Evolutionary conservation across 1,140 invertebrate species (phyloP).

Genomic region (Wasmannia auropunctata): DNA sequence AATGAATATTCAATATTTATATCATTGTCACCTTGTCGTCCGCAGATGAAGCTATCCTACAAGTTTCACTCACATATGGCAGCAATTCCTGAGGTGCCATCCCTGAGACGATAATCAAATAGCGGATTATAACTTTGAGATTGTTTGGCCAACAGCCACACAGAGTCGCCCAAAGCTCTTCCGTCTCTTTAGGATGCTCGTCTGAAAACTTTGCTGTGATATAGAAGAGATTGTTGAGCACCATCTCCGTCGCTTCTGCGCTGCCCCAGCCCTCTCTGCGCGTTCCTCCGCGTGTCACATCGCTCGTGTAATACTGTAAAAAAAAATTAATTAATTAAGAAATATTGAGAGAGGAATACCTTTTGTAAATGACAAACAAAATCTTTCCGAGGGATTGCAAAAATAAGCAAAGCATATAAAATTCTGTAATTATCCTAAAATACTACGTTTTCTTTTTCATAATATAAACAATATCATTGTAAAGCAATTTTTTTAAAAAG

Average conservation of each 20-base stretch:
- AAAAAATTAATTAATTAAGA: constrained; percentile 34
- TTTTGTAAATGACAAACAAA: background rate
- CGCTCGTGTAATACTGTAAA: constrained; percentile 90
- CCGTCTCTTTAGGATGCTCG: constrained; percentile 97
- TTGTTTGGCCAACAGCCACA: constrained; percentile 99
- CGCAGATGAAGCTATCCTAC: background rate
- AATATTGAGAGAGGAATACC: background rate
- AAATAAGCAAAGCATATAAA: background rate
- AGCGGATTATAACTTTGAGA: constrained; percentile 98
- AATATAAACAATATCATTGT: background rate
- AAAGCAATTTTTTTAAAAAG: background rate
- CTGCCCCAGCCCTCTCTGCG: constrained; percentile 97
- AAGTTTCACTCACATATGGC: constrained; percentile 90
- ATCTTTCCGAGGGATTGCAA: background rate
- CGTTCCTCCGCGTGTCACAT: constrained; percentile 87
- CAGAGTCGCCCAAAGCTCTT: constrained; percentile 97
- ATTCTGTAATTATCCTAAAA: constrained; percentile 12
- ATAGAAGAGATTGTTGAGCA: constrained; percentile 99
- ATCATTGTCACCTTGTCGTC: background rate
- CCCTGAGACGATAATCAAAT: constrained; percentile 97
- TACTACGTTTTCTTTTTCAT: background rate
- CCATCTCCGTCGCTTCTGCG: constrained; percentile 99
- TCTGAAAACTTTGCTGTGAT: constrained; percentile 99
- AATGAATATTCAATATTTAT: constrained; percentile 54
- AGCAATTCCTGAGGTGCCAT: constrained; percentile 97